Evolutionary conservation across 2,888 invertebrate genomes (phyloP), one percentile per base, ranked within the genome.

Genomic region (Leptarthrus brevirostris): DNA sequence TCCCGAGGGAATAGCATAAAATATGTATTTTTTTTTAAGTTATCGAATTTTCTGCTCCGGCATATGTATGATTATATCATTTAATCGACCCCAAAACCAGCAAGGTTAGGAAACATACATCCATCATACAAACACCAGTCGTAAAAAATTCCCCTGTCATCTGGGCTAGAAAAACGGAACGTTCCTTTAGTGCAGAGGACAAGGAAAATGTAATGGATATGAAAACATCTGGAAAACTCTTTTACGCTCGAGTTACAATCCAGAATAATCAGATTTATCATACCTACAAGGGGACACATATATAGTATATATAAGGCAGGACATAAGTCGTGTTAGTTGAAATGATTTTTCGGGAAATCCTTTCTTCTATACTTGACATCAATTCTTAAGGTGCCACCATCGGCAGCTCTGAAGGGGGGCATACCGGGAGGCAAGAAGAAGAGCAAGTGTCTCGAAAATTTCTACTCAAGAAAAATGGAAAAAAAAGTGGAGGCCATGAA

Each of bases 401-500:
- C 24, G 47, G 64, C 22, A 47, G 20, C 40, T 24, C 64, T 47
- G 44, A 44, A 47, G 24, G n/a, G 18, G 20, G 24, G 22, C 22
- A 24, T 22, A 24, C 14, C 47, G 26, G 44, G 14, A 26, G 34
- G 34, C 24, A 40, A 64, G 44, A 47, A 64, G 44, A 44, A 22
- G 64, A 64, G 44, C 64, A 47, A 64, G 64, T 64, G 64, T 64
- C 64, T 64, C 26, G 64, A 64, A 64, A 64, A 64, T 22, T 64
- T 64, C 44, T 47, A 34, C 44, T 44, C 24, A 40, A 22, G 14
- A 58, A 64, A 64, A 44, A 47, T 64, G 44, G 36, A 64, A 64
- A 44, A n/a, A n/a, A 64, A 58, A 64, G 64, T 64, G 44, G 44
- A 64, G 64, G 47, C 64, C 64, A 64, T 64, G 64, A 64, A 64